Conservation (phyloP, 2,797 vertebrate genomes). For the Menidia menidia region DNA sequence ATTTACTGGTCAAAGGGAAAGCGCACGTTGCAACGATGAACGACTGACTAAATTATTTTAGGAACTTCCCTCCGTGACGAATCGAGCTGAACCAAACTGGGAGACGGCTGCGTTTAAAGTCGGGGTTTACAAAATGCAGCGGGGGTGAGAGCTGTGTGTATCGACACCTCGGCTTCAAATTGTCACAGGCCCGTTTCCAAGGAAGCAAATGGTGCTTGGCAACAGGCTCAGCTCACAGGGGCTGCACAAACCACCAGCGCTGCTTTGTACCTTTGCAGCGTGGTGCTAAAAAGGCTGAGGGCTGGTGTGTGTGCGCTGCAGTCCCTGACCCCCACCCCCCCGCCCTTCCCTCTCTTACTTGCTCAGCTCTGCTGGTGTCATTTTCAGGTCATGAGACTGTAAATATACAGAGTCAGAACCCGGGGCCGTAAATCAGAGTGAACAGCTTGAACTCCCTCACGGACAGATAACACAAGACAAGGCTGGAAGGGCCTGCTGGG, state of each 20-base stretch:
- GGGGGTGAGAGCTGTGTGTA: constrained; percentile 52
- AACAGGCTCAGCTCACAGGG: constrained; percentile 67
- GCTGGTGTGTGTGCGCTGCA: constrained; percentile 81
- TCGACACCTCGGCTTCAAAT: constrained; percentile 68
- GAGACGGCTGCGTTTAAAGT: constrained; percentile 67
- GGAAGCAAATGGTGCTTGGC: constrained; percentile 78
- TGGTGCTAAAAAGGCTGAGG: constrained; percentile 44
- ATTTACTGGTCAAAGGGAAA: constrained; percentile 9
- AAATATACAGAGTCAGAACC: constrained; percentile 92
- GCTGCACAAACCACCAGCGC: constrained; percentile 63
- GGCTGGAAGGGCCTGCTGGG: constrained; percentile 53
- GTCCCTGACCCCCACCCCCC: constrained; percentile 69
- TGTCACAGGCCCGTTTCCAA: constrained; percentile 64
- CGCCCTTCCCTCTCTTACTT: constrained; percentile 81
- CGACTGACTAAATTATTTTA: constrained; percentile 10
- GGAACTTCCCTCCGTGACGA: constrained; percentile 10
- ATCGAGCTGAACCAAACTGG: constrained; percentile 27
- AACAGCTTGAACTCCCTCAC: constrained; percentile 60
- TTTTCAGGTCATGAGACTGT: constrained; percentile 96
- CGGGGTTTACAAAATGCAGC: constrained; percentile 74
- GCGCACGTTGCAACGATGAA: constrained; percentile 12
- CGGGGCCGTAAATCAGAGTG: constrained; percentile 89
- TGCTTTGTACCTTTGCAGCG: constrained; percentile 62
- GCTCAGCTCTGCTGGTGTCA: constrained; percentile 85
- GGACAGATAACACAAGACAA: constrained; percentile 63